Percentiles rank a stretch among this genome's conserved stretches.
Evolutionary conservation across 2,797 vertebrate genomes (phyloP).

Genomic region (Pseudochaenichthys georgianus): DNA sequence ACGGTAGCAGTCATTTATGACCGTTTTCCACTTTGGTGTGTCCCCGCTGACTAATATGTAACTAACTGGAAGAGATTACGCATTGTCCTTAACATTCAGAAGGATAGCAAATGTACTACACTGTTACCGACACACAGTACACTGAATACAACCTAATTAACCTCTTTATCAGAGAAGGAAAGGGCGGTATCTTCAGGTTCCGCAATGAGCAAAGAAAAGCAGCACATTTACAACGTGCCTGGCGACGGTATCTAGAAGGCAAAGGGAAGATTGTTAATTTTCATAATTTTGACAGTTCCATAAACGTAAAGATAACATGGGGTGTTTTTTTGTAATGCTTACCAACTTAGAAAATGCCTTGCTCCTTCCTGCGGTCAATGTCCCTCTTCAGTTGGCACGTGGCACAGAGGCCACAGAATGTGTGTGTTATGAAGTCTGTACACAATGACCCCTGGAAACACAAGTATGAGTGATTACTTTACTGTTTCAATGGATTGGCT

Average conservation of each 20-base stretch:
- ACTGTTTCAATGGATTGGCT: neutral
- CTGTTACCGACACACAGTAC: neutral
- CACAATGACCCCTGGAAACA: conserved; percentile 86
- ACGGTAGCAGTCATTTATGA: neutral
- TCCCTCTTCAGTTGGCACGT: conserved; percentile 91
- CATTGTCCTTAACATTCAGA: neutral
- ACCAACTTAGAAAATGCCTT: conserved; percentile 80
- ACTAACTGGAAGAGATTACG: neutral
- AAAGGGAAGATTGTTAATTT: neutral
- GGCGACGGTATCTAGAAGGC: conserved; percentile 2
- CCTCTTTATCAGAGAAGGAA: neutral
- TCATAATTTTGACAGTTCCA: neutral
- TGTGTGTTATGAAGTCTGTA: conserved; percentile 2
- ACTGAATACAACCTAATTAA: neutral
- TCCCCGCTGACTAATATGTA: neutral
- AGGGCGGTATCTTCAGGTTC: too few species aligned
- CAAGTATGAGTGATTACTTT: neutral
- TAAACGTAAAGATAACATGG: neutral
- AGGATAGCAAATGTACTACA: neutral
- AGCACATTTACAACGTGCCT: neutral
- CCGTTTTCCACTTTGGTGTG: neutral
- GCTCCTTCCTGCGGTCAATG: conserved; percentile 83
- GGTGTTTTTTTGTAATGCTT: fast-evolving
- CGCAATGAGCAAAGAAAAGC: neutral
- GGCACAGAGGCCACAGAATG: conserved; percentile 69